Percentiles rank a stretch among this genome's conserved stretches.
phyloP scores from a whole-genome alignment of 1,140 invertebrate genomes.

The Drosophila sulfurigaster region DNA sequence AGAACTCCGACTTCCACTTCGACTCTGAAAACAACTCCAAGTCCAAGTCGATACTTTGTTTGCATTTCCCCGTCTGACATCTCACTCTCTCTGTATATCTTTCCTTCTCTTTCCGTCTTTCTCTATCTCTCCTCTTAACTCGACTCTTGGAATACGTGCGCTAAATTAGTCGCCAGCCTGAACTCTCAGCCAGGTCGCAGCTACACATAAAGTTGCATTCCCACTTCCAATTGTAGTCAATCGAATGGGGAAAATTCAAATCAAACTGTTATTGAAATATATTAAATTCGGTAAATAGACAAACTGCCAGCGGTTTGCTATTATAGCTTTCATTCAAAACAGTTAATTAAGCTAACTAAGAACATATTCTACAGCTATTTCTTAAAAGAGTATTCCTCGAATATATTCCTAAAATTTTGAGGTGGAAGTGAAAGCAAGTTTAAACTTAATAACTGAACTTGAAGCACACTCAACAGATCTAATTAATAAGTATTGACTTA shows the following conservation, averaged over 20 bases:
- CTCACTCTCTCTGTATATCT: neutral
- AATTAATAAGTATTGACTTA: no score
- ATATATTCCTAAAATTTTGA: no score
- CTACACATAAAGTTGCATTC: neutral
- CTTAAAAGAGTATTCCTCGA: no score
- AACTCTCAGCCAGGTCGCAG: conserved; percentile 23
- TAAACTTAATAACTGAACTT: no score
- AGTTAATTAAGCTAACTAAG: no score
- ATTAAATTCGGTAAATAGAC: neutral
- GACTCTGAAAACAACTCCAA: neutral
- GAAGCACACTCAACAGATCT: no score
- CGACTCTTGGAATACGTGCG: conserved; percentile 21
- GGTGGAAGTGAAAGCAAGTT: no score
- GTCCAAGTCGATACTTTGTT: conserved; percentile 31
- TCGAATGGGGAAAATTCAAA: neutral
- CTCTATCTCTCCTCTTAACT: neutral
- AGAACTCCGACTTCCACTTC: neutral
- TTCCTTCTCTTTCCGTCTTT: neutral
- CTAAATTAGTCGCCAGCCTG: conserved; percentile 48
- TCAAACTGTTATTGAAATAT: neutral
- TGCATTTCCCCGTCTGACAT: neutral
- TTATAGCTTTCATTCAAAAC: no score
- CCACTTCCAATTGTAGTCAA: neutral
- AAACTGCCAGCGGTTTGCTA: neutral
- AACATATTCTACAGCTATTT: no score